These are phyloP conservation scores for Ellobius talpinus DNA, from an alignment of 2,113 vertebrate genomes.

Conservation along the genomic window DNA sequence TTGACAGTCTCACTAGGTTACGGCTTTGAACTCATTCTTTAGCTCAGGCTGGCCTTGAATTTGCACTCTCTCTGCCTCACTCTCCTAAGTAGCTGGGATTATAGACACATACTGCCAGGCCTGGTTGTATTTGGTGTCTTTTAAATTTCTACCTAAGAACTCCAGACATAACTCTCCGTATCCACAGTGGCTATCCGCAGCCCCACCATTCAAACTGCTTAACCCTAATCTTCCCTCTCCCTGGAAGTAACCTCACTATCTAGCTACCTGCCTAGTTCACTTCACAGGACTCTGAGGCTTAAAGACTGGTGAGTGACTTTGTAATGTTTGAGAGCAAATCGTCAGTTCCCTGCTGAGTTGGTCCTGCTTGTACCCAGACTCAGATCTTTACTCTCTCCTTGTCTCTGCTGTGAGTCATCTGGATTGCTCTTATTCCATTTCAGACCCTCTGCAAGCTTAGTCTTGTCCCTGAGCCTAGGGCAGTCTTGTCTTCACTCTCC, in stretches of 20 bases:
- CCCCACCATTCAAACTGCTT: background rate
- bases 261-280: background rate
- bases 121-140: background rate
- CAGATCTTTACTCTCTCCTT: too few species aligned
- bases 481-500: background rate
- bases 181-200: background rate
- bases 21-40: background rate
- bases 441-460: background rate
- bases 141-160: conserved; percentile 33
- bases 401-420: background rate
- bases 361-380: background rate
- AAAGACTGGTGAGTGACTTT: background rate
- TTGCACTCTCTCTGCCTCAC: background rate
- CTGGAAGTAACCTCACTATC: background rate
- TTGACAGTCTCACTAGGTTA: background rate
- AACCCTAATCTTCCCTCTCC: background rate
- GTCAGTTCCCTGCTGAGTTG: background rate
- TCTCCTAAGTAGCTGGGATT: background rate
- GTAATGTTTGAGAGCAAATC: background rate
- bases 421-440: background rate
- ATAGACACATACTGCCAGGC: too few species aligned
- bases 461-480: background rate
- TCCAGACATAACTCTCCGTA: background rate
- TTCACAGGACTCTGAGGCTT: background rate
- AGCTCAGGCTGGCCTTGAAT: background rate